Evolutionary conservation across 2,797 vertebrate genomes (phyloP).

Genomic region (Aldrovandia affinis): DNA sequence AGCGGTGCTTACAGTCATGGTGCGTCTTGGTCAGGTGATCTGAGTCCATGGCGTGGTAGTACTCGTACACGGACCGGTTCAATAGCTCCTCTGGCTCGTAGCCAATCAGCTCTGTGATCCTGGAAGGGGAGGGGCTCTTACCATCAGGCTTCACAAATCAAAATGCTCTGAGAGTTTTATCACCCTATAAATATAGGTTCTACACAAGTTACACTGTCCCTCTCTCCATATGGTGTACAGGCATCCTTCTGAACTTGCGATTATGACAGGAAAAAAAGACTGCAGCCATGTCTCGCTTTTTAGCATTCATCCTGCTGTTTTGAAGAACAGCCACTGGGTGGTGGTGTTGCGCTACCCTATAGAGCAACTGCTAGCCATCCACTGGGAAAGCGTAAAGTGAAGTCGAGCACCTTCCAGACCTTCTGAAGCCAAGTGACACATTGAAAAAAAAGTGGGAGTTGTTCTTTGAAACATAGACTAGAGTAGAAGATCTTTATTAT

Average conservation of each 20-base stretch:
- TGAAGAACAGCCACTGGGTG: constrained; percentile 70
- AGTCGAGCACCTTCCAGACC: too few relatives aligned
- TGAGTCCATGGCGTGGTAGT: constrained; percentile 96
- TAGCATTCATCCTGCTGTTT: background rate
- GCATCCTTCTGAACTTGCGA: background rate
- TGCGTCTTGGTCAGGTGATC: constrained; percentile 96
- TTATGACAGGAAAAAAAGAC: too few relatives aligned
- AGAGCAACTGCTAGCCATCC: background rate
- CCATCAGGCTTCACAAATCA: background rate
- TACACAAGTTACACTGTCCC: background rate
- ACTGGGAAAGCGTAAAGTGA: too few relatives aligned
- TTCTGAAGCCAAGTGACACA: too few relatives aligned
- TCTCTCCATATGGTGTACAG: background rate
- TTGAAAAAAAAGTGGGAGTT: too few relatives aligned
- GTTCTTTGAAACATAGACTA: too few relatives aligned
- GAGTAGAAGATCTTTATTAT: too few relatives aligned
- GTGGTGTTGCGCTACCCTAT: constrained; percentile 51
- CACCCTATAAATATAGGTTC: background rate
- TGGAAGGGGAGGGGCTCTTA: constrained; percentile 51
- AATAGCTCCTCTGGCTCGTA: constrained; percentile 93
- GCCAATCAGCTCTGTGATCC: constrained; percentile 95
- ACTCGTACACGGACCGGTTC: constrained; percentile 93
- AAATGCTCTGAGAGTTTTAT: background rate
- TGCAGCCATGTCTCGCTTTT: too few relatives aligned
- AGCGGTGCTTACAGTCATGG: constrained; percentile 84